Conservation (phyloP, 2,888 invertebrate species). For the Microchrysa polita region DNA sequence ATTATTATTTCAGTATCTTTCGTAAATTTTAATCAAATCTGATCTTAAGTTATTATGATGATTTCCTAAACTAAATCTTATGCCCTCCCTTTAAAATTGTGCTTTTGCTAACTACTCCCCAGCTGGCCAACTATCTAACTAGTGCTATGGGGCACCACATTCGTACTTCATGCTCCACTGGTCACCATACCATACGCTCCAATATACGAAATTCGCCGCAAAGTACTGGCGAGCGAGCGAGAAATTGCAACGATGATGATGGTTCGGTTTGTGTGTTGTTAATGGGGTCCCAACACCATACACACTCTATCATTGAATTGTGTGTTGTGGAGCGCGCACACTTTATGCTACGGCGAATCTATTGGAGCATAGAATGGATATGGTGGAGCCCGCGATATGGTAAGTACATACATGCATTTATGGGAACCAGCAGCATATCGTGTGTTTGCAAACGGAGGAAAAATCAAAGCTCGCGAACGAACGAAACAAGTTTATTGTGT, state of each 20-base stretch:
- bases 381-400: neutral
- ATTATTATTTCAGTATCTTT: too few relatives aligned
- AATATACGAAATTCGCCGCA: slow-evolving; percentile 24
- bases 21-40: too few relatives aligned
- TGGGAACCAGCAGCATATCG: neutral
- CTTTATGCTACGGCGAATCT: slow-evolving; percentile 10
- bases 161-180: slow-evolving; percentile 22
- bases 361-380: slow-evolving; percentile 37
- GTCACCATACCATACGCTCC: too few relatives aligned
- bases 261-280: neutral
- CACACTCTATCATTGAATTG: neutral
- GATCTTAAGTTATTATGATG: neutral
- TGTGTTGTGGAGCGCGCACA: neutral
- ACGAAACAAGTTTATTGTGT: slow-evolving; percentile 38
- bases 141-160: too few relatives aligned
- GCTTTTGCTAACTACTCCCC: neutral
- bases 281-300: slow-evolving; percentile 35
- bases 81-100: neutral
- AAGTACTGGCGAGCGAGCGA: slow-evolving; percentile 18
- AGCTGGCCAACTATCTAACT: neutral
- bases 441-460: neutral
- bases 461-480: slow-evolving; percentile 45
- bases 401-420: too few relatives aligned
- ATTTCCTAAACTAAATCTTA: neutral
- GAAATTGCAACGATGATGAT: slow-evolving; percentile 10